A percentile compares a stretch with the other conserved stretches of the same genome.
These are phyloP conservation scores for Didymodactylos carnosus DNA, from an alignment of 2,888 invertebrate species.

Conservation along the genomic window DNA sequence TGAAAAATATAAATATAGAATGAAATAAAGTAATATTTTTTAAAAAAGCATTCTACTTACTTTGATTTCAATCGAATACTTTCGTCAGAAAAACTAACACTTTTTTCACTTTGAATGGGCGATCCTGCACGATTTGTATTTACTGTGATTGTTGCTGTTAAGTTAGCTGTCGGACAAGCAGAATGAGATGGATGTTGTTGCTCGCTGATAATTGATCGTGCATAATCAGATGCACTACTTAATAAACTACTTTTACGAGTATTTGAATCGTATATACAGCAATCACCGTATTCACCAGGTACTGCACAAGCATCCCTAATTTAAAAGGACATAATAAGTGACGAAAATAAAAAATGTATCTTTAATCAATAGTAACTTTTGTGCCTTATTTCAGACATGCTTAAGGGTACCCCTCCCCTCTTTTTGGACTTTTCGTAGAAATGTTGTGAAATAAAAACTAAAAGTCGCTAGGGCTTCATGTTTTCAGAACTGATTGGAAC, in stretches of 20 bases:
- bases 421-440: no score
- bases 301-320: not conserved
- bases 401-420: no score
- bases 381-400: no score
- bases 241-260: not conserved
- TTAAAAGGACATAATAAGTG: no score
- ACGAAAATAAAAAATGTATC: no score
- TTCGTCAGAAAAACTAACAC: not conserved
- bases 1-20: not conserved
- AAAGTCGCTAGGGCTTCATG: no score
- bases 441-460: no score
- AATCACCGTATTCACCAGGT: not conserved
- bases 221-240: not conserved
- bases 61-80: not conserved
- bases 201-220: not conserved
- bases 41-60: not conserved
- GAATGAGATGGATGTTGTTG: not conserved
- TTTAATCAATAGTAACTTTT: no score
- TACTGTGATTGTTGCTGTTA: no score
- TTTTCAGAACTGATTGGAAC: no score
- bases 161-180: no score
- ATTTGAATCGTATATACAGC: not conserved
- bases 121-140: not conserved
- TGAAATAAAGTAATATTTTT: not conserved
- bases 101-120: not conserved